Evolutionary conservation across 2,113 vertebrate species (phyloP).

Genomic region (Oophaga pumilio): DNA sequence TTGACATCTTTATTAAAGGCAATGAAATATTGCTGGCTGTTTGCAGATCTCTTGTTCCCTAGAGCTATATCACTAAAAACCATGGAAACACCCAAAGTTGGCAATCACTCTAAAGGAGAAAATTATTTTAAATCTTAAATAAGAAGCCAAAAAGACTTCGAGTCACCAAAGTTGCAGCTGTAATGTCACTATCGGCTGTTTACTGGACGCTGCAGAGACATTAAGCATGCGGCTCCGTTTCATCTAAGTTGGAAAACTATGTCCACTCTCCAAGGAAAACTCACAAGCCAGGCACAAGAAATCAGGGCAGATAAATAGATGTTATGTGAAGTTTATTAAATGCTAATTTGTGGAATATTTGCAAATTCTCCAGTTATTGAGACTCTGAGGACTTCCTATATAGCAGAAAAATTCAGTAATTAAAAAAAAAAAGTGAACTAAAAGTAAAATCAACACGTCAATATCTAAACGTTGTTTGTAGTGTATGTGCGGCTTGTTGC

Average conservation of each 20-base stretch:
- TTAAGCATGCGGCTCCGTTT: conserved; percentile 30
- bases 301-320: conserved; percentile 23
- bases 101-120: conserved; percentile 6
- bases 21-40: conserved; percentile 9
- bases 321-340: conserved; percentile 29
- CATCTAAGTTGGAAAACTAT: background rate
- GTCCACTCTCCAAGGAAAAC: background rate
- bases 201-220: conserved; percentile 14
- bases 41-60: conserved; percentile 19
- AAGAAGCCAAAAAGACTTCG: background rate
- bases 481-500: background rate
- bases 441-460: background rate
- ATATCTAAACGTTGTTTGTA: background rate
- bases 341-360: conserved; percentile 15
- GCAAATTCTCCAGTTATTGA: conserved; percentile 1
- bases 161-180: conserved; percentile 31
- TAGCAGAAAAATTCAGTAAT: background rate
- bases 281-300: conserved; percentile 16
- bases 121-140: background rate
- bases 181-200: conserved; percentile 24
- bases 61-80: conserved; percentile 19
- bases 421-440: background rate
- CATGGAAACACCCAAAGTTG: conserved; percentile 16
- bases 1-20: background rate
- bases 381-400: background rate